Base-by-base conservation (phyloP, 1,140 invertebrate genomes). In the Yoshiicerus persimilis region DNA sequence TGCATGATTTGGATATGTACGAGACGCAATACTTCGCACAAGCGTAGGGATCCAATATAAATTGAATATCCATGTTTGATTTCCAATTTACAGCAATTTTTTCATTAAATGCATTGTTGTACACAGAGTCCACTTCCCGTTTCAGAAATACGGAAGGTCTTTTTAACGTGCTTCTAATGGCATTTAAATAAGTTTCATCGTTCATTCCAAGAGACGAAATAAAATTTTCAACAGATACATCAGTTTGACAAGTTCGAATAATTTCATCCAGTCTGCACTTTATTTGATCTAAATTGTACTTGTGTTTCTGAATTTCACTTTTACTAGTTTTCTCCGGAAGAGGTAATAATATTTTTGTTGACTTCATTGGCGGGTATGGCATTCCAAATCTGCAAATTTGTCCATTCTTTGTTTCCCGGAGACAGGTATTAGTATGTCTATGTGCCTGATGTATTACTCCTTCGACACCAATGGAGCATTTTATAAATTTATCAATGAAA, bases 21-120 rank as follows among this genome's bases (percentile, higher is more conserved):
- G 88, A 86, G 0, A 90, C 88, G 41, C 89, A 90, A 39, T 91
- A 91, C 16, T 84, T 87, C 11, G 85, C 87, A 38, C 10, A 91
- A n/a, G n/a, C n/a, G n/a, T n/a, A n/a, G n/a, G n/a, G n/a, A n/a
- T n/a, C n/a, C n/a, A n/a, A n/a, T n/a, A 92, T 86, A 83, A 88
- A 91, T 77, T 92, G 92, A 36, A 92, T 91, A 84, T 92, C 92
- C 88, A 92, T 91, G 75, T 92, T 92, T 20, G 88, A 91, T 75
- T 85, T 25, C 86, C 90, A 91, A 30, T 91, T 62, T 10, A 86
- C 25, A 41, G 92, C 77, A 30, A 92, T 86, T 83, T 88, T 87
- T 64, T 25, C 83, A 86, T 91, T 91, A 86, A 91, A 92, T 62
- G 88, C 66, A 90, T 92, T 92, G 11, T 92, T 87, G 27, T 75